Evolutionary conservation across 2,797 vertebrate genomes (phyloP), one percentile per base, ranked within the genome.

Genomic region (Gouania willdenowi): DNA sequence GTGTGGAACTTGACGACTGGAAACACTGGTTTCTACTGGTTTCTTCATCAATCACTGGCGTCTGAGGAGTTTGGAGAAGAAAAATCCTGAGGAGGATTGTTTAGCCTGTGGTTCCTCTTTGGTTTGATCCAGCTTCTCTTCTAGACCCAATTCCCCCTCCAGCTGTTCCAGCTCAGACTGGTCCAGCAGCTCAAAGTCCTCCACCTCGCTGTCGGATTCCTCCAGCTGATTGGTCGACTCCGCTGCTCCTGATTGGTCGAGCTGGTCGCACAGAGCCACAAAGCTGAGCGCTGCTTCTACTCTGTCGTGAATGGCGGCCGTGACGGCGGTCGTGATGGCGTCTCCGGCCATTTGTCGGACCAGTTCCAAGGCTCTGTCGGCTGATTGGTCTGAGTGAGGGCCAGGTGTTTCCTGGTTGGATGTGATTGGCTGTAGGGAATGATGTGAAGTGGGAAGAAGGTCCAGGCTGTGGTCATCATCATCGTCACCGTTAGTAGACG

Each of bases 141-240:
- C 87, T 26, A 92, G 87, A 53, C 89, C 92, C 73, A 95, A 41
- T 66, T 97, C 96, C 12, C 85, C 90, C 65, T 94, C 94, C 65
- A 97, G 90, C 39, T 96, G 93, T 83, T 98, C 95, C 52, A 98
- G 89, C 91, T 98, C 96, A 1, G 95, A 94, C 82, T 98, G 94
- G 79, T 98, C 95, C 75, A 98, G 89, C 68, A 98, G 89, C 92
- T 98, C 96, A 81, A 98, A 98, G 86, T 98, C 96, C 74, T 98
- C 96, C 5, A 92, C 92, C 25, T 98, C 95, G 1, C 92, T 90
- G 83, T 97, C 95, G 31, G 94, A 93, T 56, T 96, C 93, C 61
- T 94, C 88, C 66, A 89, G 83, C 14, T 77, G 77, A n/a, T 82
- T 62, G 11, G 20, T 8, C 61, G 81, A 8, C 47, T 67, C 42